phyloP scores from a whole-genome alignment of 2,113 vertebrate species.

The Origma solitaria region DNA sequence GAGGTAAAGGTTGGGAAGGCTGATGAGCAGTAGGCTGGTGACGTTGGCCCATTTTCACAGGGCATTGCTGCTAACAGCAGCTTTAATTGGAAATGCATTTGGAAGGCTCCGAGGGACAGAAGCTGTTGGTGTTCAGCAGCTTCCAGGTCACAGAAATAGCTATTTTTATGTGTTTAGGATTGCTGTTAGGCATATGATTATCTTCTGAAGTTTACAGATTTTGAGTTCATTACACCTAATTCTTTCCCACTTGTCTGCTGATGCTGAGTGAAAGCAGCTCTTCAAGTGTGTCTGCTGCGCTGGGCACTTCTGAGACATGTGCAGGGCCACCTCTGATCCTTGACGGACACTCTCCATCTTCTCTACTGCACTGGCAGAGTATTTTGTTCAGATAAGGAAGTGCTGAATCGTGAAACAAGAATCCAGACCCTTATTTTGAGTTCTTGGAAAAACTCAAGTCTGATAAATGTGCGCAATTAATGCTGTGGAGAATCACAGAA shows the following conservation, averaged over 20 bases:
- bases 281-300: background rate
- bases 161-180: background rate
- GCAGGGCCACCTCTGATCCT: background rate
- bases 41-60: background rate
- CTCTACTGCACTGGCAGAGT: background rate
- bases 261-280: background rate
- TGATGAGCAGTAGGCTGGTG: background rate
- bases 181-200: background rate
- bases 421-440: background rate
- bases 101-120: background rate
- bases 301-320: accelerated
- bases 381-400: background rate
- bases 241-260: background rate
- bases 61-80: background rate
- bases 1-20: background rate
- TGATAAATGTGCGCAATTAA: background rate
- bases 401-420: background rate
- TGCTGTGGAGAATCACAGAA: background rate
- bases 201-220: background rate
- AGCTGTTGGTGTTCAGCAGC: background rate
- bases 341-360: background rate
- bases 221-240: background rate
- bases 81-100: background rate
- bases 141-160: background rate
- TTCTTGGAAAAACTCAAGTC: background rate